Base-by-base conservation (phyloP, 2,888 invertebrate species). In the Eubasilissa splendida region DNA sequence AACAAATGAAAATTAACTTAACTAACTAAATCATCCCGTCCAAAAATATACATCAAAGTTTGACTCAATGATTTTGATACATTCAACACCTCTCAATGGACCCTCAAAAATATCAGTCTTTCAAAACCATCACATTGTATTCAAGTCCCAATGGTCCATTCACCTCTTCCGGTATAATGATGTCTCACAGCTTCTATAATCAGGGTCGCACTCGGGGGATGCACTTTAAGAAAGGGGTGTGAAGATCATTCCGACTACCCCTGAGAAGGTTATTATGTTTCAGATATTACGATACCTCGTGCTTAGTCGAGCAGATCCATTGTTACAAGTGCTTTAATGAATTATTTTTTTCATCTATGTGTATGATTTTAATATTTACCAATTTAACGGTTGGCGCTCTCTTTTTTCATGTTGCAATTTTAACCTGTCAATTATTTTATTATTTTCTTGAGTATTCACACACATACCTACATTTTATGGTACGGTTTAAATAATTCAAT, bases 131-230 rank as follows among this genome's bases (percentile, higher is more conserved):
- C 54, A 22, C 71, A 54, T 71, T 71, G 71, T 71, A 53, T 58
- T 71, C 54, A 22, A 14, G 54, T 68, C 70, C 68, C 77, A 68
- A 77, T 74, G 68, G 74, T 58, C 60, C 77, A 73, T 77, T 80
- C 76, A 70, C 22, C 52, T 77, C 52, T 59, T 33, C n/a, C 53
- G 75, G 80, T 80, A 80, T 82, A 82, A 82, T 80, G 80, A 82
- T 82, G 82, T 59, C 71, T 82, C 82, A 80, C 82, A 82, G 82
- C 76, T 80, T 82, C 73, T 58, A 70, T 76, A 82, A 82, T 80
- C 78, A 75, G 59, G 58, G 54, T 75, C 60, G 54, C 56, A 42
- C 66, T 74, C 54, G 73, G 65, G 75, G 59, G 66, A 80, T 65
- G 56, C 63, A 68, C 60, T 50, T 58, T 54, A 73, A 52, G 74